phyloP scores from a whole-genome alignment of 2,888 invertebrate species.

The Torymus auratus region DNA sequence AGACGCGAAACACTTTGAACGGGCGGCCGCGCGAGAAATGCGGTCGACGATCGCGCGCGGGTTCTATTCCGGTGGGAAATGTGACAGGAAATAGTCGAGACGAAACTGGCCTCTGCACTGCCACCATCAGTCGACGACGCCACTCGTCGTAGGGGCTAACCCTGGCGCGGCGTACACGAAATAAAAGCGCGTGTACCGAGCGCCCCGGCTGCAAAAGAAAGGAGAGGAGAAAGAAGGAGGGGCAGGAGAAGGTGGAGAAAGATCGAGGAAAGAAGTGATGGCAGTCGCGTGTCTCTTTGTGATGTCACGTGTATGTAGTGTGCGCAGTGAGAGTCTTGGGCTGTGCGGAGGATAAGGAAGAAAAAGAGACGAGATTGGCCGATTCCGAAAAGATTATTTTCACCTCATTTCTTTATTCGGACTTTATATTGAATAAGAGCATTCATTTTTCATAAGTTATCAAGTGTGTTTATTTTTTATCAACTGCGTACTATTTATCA shows the following conservation, averaged over 20 bases:
- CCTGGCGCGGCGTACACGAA: constrained; percentile 48
- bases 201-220: neutral
- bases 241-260: neutral
- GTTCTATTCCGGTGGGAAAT: constrained; percentile 71
- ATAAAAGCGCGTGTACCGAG: constrained; percentile 31
- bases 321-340: too few species aligned
- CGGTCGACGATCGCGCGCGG: constrained; percentile 68
- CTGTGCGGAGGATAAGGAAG: too few species aligned
- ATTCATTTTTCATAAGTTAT: too few species aligned
- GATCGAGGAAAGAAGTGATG: neutral
- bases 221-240: neutral
- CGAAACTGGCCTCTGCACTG: constrained; percentile 65
- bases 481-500: too few species aligned
- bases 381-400: too few species aligned
- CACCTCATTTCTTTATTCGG: too few species aligned
- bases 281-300: too few species aligned
- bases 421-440: too few species aligned
- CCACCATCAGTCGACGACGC: neutral
- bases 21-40: constrained; percentile 65
- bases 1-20: constrained; percentile 23
- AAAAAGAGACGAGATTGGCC: too few species aligned
- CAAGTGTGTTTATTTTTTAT: too few species aligned
- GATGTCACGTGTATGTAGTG: too few species aligned
- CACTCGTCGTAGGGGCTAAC: neutral
- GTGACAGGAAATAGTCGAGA: constrained; percentile 72